Base-by-base conservation (phyloP, 2,888 invertebrate species). In the Microctonus aethiopoides region DNA sequence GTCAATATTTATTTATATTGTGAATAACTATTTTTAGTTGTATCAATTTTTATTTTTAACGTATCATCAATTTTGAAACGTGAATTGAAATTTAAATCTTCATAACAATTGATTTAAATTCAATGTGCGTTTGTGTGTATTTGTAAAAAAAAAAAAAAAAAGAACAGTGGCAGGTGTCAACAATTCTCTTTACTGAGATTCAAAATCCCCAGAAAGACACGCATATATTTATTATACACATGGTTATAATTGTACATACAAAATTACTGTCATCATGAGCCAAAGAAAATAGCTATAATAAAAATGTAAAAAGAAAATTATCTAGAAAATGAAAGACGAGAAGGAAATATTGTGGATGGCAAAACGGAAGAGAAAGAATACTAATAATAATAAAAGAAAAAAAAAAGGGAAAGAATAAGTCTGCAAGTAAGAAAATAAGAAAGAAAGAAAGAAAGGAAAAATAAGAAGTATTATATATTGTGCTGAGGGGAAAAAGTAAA, bases 401-500 rank as follows among this genome's bases (percentile, higher is more conserved):
- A 11, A 13, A 3, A 3, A 34, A 41, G 39, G 24, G 56, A 29
- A 13, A 56, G 41, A 67, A 59, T 22, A 71, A 7, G 7, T 3
- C 3, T 5, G 7, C 3, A n/a, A n/a, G n/a, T 39, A n/a, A n/a
- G n/a, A n/a, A n/a, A 7, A 29, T 3, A 29, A 29, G 7, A 29
- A 29, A 29, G 7, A 29, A 29, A 29, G 29, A 29, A n/a, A 29
- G 46, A 29, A n/a, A 52, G 61, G n/a, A 61, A 26, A 20, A 39
- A n/a, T 5, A 34, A 41, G 26, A 34, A 56, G 20, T 20, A 56
- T 29, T 63, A 59, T 22, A 67, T 70, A 71, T n/a, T n/a, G n/a
- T n/a, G n/a, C n/a, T n/a, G n/a, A n/a, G 67, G 64, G 60, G 62
- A 64, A 65, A 64, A 67, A 60, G 69, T 51, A 64, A 57, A 64